Evolutionary conservation across 2,888 invertebrate species (phyloP).

Genomic region (Brenthis ino): DNA sequence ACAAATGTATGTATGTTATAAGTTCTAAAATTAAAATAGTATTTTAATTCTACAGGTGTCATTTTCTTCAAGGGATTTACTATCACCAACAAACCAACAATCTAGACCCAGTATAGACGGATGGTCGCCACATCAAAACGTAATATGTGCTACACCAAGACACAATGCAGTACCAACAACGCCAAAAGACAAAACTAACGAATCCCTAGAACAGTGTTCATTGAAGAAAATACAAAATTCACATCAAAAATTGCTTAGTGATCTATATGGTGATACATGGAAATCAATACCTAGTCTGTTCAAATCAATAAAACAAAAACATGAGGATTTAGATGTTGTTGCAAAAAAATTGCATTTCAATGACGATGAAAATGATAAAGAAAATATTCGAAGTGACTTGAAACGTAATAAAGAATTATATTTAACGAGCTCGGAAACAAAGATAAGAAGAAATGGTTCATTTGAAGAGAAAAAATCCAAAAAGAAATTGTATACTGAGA

Average conservation of each 20-base stretch:
- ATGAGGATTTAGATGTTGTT: conserved; percentile 54
- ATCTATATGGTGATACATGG: conserved; percentile 82
- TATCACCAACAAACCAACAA: conserved; percentile 45
- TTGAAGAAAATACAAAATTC: conserved; percentile 68
- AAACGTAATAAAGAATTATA: conserved; percentile 61
- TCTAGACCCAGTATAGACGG: conserved; percentile 61
- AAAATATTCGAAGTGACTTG: conserved; percentile 59
- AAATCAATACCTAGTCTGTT: conserved; percentile 74
- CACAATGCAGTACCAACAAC: conserved; percentile 61
- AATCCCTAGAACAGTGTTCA: conserved; percentile 67
- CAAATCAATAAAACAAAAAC: conserved; percentile 58
- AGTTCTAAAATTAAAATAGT: neutral
- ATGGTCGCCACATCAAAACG: conserved; percentile 73
- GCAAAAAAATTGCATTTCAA: conserved; percentile 66
- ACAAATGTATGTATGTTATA: neutral
- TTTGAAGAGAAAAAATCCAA: conserved; percentile 62
- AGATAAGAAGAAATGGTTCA: conserved; percentile 49
- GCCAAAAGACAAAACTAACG: conserved; percentile 65
- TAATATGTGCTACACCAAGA: conserved; percentile 65
- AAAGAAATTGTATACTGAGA: conserved; percentile 69
- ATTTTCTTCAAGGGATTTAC: conserved; percentile 52
- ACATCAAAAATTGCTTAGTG: conserved; percentile 71
- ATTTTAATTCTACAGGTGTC: conserved; percentile 58
- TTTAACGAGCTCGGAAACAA: conserved; percentile 63
- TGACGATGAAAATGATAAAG: conserved; percentile 67